Percentiles rank a stretch among this genome's conserved stretches.
These are phyloP conservation scores for Rousettus leschenaultii DNA, from an alignment of 2,113 vertebrate genomes.

Conservation along the genomic window DNA sequence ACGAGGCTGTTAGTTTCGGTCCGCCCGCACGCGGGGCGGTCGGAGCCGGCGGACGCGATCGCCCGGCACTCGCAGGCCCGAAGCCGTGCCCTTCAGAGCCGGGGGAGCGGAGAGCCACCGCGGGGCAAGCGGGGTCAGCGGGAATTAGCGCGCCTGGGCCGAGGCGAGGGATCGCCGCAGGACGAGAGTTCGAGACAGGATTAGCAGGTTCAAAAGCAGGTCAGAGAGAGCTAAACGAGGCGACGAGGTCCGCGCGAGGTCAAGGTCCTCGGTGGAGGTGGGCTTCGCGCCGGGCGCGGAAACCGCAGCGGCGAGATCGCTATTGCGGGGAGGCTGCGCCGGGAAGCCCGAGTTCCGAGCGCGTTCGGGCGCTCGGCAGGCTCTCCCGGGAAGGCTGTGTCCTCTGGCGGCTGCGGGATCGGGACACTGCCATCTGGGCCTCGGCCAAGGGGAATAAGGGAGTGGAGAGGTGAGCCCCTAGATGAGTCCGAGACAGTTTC, in stretches of 20 bases:
- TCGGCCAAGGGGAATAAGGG: neutral
- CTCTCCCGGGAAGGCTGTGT: neutral
- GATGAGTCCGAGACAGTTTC: accelerated
- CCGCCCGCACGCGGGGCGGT: accelerated
- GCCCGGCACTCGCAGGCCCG: accelerated
- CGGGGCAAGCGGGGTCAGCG: neutral
- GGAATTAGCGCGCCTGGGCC: constrained; percentile 60
- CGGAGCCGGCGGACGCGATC: accelerated
- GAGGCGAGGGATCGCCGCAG: neutral
- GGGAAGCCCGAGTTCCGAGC: neutral
- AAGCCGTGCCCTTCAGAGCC: neutral
- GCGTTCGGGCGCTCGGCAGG: too few relatives aligned
- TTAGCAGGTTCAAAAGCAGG: constrained; percentile 74
- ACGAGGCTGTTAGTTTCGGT: neutral
- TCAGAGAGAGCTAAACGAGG: constrained; percentile 62
- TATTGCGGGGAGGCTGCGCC: too few relatives aligned
- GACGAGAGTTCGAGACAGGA: constrained; percentile 60
- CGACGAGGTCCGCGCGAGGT: constrained; percentile 31
- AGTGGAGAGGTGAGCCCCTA: neutral
- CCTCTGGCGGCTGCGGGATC: neutral
- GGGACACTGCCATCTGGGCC: too few relatives aligned
- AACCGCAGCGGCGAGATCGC: accelerated
- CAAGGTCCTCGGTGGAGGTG: constrained; percentile 37
- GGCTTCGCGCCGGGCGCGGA: neutral
- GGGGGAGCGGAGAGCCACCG: neutral